Evolutionary conservation across 2,797 vertebrate genomes (phyloP).

Genomic region (Ciconia nigra): DNA sequence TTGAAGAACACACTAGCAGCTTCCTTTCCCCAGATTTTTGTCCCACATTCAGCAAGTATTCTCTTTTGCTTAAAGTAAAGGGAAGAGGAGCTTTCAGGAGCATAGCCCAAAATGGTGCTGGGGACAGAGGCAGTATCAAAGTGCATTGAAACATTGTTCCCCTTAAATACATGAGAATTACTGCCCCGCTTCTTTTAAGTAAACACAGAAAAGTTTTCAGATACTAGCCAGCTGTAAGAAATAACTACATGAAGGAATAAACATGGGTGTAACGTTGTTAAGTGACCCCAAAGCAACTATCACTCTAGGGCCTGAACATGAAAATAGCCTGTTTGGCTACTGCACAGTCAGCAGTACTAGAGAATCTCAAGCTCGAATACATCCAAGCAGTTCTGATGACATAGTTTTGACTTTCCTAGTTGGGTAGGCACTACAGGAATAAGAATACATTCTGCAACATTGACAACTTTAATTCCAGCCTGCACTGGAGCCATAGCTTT

Average conservation of each 20-base stretch:
- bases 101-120: background rate
- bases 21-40: background rate
- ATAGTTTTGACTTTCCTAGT: background rate
- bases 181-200: background rate
- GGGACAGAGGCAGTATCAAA: background rate
- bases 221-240: background rate
- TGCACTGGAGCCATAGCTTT: background rate
- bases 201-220: background rate
- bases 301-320: accelerated
- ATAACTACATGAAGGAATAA: background rate
- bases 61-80: background rate
- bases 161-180: background rate
- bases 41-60: background rate
- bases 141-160: background rate
- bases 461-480: background rate
- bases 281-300: background rate
- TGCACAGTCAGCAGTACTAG: background rate
- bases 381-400: background rate
- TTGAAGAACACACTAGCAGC: background rate
- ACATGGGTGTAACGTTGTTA: background rate
- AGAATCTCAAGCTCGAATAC: background rate
- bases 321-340: background rate
- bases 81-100: background rate
- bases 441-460: background rate
- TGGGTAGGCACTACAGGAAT: background rate